phyloP scores from a whole-genome alignment of 2,113 vertebrate species.

The Guaruba guarouba region DNA sequence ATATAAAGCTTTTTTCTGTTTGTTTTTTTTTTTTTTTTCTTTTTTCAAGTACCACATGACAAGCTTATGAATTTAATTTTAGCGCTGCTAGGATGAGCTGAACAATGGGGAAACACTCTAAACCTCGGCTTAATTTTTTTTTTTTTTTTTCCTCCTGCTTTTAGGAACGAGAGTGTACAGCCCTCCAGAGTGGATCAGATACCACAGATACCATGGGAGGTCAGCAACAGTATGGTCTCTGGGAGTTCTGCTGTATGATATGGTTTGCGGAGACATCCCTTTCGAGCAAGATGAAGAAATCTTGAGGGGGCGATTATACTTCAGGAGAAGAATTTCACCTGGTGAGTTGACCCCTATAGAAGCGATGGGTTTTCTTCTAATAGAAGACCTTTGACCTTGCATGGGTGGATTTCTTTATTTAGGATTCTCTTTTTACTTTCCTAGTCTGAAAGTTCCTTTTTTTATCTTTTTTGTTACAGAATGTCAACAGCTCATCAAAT shows the following conservation, averaged over 20 bases:
- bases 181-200: constrained; percentile 96
- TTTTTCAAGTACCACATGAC: neutral
- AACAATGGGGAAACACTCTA: neutral
- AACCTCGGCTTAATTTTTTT: neutral
- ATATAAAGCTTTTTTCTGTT: neutral
- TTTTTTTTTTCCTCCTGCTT: neutral
- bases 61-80: neutral
- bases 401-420: neutral
- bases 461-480: constrained; percentile 67
- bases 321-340: constrained; percentile 89
- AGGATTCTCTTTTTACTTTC: neutral
- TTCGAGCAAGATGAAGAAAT: constrained; percentile 98
- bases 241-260: constrained; percentile 94
- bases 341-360: constrained; percentile 71
- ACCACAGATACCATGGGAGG: constrained; percentile 94
- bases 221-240: constrained; percentile 97
- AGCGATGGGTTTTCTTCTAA: neutral
- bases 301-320: constrained; percentile 86
- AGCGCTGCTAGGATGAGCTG: neutral
- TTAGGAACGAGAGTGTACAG: constrained; percentile 95
- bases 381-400: neutral
- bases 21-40: neutral
- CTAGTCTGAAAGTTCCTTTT: neutral
- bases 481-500: constrained; percentile 96
- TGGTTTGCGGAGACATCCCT: constrained; percentile 98